Percentiles rank a stretch among this genome's conserved stretches.
Evolutionary conservation across 2,797 vertebrate species (phyloP).

Genomic region (Acipenser oxyrinchus): DNA sequence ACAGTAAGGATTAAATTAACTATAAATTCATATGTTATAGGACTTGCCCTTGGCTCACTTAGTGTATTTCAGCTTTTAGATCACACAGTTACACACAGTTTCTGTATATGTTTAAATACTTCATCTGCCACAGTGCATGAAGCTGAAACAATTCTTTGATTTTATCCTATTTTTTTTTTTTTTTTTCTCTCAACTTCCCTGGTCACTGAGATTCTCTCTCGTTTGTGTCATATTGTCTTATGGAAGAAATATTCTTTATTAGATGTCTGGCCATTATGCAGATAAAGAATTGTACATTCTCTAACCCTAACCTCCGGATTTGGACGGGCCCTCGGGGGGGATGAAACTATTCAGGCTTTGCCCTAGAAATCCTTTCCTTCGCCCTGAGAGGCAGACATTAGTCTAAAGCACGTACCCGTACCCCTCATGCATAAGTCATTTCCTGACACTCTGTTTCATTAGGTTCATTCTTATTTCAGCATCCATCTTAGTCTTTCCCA

Average conservation of each 20-base stretch:
- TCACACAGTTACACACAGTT: too few species aligned
- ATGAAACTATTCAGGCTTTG: slow-evolving; percentile 21
- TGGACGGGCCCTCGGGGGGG: slow-evolving; percentile 19
- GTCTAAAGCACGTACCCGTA: slow-evolving; percentile 28
- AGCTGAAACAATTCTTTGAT: too few species aligned
- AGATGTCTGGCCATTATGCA: background rate
- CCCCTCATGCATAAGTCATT: slow-evolving; percentile 46
- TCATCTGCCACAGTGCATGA: too few species aligned
- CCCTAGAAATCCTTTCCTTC: slow-evolving; percentile 19
- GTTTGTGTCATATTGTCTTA: background rate
- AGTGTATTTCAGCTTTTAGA: too few species aligned
- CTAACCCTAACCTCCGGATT: slow-evolving; percentile 27
- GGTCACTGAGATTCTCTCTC: background rate
- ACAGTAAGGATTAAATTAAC: too few species aligned
- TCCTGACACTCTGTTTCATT: slow-evolving; percentile 37
- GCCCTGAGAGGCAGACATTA: slow-evolving; percentile 37
- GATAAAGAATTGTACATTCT: background rate
- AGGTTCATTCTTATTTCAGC: slow-evolving; percentile 17
- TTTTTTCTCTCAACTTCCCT: background rate
- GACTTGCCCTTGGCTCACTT: too few species aligned
- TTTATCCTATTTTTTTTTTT: too few species aligned
- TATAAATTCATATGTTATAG: too few species aligned
- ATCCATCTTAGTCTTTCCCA: background rate
- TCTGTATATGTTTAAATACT: too few species aligned
- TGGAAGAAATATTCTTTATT: background rate